Conservation (phyloP, 2,797 vertebrate species). For the Pitangus sulphuratus region DNA sequence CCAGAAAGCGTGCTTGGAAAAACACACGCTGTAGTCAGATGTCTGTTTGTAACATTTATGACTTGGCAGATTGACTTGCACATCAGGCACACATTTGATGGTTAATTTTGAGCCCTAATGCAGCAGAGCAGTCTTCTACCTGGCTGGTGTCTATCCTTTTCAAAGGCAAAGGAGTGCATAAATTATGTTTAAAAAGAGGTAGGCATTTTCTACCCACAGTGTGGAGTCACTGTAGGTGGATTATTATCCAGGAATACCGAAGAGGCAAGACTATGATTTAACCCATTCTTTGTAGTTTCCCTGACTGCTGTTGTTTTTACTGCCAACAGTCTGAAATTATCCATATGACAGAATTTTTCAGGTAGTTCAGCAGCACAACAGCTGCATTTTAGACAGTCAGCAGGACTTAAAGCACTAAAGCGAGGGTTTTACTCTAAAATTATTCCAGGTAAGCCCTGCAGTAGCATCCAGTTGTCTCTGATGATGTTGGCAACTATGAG, state of each 20-base stretch:
- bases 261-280: conserved; percentile 56
- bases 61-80: conserved; percentile 49
- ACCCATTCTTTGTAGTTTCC: conserved; percentile 46
- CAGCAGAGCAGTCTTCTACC: conserved; percentile 54
- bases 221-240: conserved; percentile 61
- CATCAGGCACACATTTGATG: conserved; percentile 32
- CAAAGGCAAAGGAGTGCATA: conserved; percentile 65
- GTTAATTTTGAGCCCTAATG: conserved; percentile 53
- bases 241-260: conserved; percentile 62
- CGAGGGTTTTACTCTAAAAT: background rate
- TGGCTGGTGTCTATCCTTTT: conserved; percentile 64
- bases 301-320: background rate
- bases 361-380: background rate
- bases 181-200: conserved; percentile 66
- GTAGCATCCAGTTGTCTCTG: background rate
- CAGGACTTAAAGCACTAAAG: conserved; percentile 5
- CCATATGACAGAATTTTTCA: background rate
- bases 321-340: background rate
- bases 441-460: background rate
- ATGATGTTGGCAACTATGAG: background rate
- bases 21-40: conserved; percentile 4
- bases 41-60: conserved; percentile 40
- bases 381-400: background rate
- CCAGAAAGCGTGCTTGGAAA: background rate
- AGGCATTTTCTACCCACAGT: conserved; percentile 62